Conservation (phyloP, 2,113 vertebrate genomes). For the Sinocyclocheilus anshuiensis region DNA sequence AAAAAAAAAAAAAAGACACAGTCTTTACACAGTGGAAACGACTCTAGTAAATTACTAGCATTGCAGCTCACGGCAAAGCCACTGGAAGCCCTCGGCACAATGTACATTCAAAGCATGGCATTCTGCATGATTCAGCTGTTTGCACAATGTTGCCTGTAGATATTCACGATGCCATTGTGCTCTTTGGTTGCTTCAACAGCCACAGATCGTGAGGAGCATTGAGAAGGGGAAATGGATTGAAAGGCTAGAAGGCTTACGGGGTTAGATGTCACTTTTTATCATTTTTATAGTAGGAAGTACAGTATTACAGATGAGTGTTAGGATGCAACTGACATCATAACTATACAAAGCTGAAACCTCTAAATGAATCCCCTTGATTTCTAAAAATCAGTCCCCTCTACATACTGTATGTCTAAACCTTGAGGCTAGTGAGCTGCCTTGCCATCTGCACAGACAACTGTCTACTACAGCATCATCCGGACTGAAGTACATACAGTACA, state of each 20-base stretch:
- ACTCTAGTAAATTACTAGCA: slow-evolving; percentile 15
- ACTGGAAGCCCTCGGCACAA: not conserved
- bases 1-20: slow-evolving; percentile 14
- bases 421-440: too few relatives aligned
- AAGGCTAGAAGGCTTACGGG: not conserved
- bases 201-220: slow-evolving; percentile 25
- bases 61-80: not conserved
- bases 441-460: not conserved
- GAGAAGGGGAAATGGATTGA: slow-evolving; percentile 9
- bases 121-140: slow-evolving; percentile 57
- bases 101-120: slow-evolving; percentile 35
- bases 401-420: too few relatives aligned
- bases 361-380: not conserved
- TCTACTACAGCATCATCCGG: not conserved
- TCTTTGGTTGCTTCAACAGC: slow-evolving; percentile 38
- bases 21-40: not conserved
- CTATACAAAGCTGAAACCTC: not conserved
- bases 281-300: slow-evolving; percentile 6
- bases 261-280: not conserved
- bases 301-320: not conserved
- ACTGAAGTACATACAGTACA: too few relatives aligned
- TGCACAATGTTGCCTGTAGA: slow-evolving; percentile 44
- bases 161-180: slow-evolving; percentile 47
- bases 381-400: not conserved
- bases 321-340: not conserved